phyloP scores from a whole-genome alignment of 2,797 vertebrate genomes.

The Moxostoma hubbsi region DNA sequence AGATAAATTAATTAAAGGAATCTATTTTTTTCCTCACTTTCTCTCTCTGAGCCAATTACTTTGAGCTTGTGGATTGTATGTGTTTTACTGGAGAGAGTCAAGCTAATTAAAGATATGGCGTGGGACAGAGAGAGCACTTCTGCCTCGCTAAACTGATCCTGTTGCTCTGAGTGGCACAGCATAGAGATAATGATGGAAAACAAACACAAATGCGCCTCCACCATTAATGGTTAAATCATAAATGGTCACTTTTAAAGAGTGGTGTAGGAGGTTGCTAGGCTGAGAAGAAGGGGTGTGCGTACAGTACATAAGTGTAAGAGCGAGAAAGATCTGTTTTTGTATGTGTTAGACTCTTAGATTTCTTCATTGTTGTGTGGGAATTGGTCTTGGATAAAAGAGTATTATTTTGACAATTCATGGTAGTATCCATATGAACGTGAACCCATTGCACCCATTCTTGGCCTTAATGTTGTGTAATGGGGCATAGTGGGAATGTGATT shows the following conservation, averaged over 20 bases:
- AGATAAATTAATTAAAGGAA: conserved; percentile 96
- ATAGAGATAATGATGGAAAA: conserved; percentile 52
- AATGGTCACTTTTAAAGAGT: conserved; percentile 31
- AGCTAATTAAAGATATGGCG: conserved; percentile 94
- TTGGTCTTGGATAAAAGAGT: conserved; percentile 70
- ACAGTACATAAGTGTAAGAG: conserved; percentile 44
- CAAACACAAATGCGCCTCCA: conserved; percentile 48
- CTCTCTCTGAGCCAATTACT: conserved; percentile 85
- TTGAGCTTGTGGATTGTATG: conserved; percentile 89
- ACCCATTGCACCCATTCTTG: conserved; percentile 10
- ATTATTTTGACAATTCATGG: conserved; percentile 60
- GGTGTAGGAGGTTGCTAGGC: conserved; percentile 56
- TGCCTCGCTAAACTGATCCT: conserved; percentile 38
- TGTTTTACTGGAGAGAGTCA: conserved; percentile 84
- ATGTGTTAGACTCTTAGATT: conserved; percentile 27
- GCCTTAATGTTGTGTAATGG: conserved; percentile 51
- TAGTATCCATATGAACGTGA: conserved; percentile 30
- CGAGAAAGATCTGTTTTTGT: conserved; percentile 52
- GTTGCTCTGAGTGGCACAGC: conserved; percentile 32
- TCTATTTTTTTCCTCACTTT: conserved; percentile 61
- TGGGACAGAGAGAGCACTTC: conserved; percentile 64
- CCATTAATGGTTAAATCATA: conserved; percentile 39
- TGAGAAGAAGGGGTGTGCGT: conserved; percentile 35
- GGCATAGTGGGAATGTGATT: conserved; percentile 50
- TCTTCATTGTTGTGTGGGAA: conserved; percentile 61